Evolutionary conservation across 1,140 invertebrate species (phyloP), one percentile per base, ranked within the genome.

Genomic region (Euura lappo): DNA sequence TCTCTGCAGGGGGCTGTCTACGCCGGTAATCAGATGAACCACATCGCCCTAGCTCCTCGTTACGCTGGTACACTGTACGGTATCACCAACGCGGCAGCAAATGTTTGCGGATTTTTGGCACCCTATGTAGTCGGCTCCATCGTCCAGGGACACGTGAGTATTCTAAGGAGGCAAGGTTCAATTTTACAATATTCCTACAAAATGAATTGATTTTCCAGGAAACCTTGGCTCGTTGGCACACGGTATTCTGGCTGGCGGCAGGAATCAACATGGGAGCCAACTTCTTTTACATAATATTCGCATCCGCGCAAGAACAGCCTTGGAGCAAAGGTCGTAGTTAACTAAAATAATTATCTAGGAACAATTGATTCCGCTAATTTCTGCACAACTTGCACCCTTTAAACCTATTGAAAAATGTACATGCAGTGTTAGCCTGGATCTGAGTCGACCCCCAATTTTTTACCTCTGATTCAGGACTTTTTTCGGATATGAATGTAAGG

Each of bases 61-160:
- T 95, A 91, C 85, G 96, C 96, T 7, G 95, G 96, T 77, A 95
- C 94, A 1, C 91, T 97, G 88, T 96, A 97, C 85, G 96, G 96
- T 4, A 91, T 97, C 28, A 96, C 95, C 6, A 98, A 98, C 86
- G 94, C 94, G 1, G 92, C 94, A 28, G 92, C 94, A 3, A 97
- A 96, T 80, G 91, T 94, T 47, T 95, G 95, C 78, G 96, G 96
- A 10, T 97, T 97, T 81, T 82, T 97, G 67, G 95, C 95, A 51
- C 96, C 96, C 1, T 94, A 93, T 78, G 89, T 95, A 13, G 93
- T 94, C 66, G 94, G 94, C 44, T 84, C 89, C 67, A 91, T 94
- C 51, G 93, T 94, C 45, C 88, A 91, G 77, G 92, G 93, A 72
- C 90, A 92, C 83, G 91, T 92, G 81, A 88, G 85, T 89, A 74